These are phyloP conservation scores for Adoxophyes honmai DNA, from an alignment of 1,140 invertebrate genomes.

Conservation along the genomic window DNA sequence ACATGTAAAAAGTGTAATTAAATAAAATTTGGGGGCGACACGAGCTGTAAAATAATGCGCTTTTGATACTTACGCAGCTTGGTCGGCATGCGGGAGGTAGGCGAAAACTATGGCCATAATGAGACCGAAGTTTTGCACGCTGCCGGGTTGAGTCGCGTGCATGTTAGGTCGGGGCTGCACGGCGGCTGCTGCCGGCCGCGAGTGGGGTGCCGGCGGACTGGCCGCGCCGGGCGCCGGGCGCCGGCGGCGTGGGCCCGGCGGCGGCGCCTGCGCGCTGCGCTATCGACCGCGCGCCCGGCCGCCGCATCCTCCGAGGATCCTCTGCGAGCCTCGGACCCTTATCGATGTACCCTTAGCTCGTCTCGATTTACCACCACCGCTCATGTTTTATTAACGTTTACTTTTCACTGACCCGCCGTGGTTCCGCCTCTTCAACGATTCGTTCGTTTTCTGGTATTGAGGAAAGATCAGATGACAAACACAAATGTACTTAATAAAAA, in stretches of 20 bases:
- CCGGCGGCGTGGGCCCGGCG: constrained; percentile 19
- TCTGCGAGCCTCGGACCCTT: constrained; percentile 50
- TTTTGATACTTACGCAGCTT: constrained; percentile 55
- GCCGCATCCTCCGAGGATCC: constrained; percentile 13
- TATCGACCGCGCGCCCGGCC: constrained; percentile 57
- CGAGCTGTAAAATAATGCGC: no score
- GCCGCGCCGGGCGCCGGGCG: constrained; percentile 25
- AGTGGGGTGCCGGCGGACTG: constrained; percentile 40
- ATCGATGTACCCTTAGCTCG: constrained; percentile 46
- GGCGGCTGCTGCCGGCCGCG: constrained; percentile 42
- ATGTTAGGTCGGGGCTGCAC: constrained; percentile 41
- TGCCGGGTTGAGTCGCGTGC: constrained; percentile 37
- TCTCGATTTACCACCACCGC: constrained; percentile 30
- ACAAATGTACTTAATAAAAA: no score
- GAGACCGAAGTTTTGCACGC: constrained; percentile 39
- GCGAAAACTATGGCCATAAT: constrained; percentile 48
- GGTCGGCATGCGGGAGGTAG: constrained; percentile 52
- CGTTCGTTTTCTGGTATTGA: no score
- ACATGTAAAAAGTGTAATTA: no score
- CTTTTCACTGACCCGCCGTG: no score
- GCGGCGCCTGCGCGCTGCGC: constrained; percentile 46
- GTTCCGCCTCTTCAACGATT: no score
- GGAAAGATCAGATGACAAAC: no score
- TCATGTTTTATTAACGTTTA: constrained; percentile 34
- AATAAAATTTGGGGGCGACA: no score